These are phyloP conservation scores for Scomberomorus guttatus DNA, from an alignment of 2,797 vertebrate genomes.

Conservation along the genomic window DNA sequence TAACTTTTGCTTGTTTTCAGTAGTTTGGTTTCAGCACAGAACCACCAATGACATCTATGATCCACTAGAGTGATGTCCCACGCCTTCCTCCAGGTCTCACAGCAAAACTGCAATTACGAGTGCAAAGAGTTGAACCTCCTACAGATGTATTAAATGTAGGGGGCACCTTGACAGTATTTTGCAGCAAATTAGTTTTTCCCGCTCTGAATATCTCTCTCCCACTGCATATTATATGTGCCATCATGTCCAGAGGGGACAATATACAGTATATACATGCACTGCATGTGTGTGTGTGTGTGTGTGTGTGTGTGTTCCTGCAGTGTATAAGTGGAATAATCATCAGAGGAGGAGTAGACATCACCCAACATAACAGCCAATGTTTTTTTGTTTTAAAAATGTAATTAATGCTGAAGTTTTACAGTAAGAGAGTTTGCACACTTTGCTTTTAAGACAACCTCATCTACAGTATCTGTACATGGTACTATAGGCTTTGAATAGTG, in stretches of 20 bases:
- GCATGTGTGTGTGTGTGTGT: neutral
- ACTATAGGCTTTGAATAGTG: neutral
- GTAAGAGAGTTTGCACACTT: neutral
- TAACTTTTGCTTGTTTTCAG: neutral
- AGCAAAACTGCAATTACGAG: too few relatives aligned
- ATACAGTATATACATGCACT: neutral
- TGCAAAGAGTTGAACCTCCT: neutral
- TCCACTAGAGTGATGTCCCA: neutral
- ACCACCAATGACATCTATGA: neutral
- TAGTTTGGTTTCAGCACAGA: neutral
- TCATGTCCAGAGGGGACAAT: neutral
- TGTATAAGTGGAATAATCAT: slow-evolving; percentile 7
- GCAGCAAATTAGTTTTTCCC: neutral
- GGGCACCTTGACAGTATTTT: slow-evolving; percentile 1
- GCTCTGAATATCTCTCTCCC: neutral
- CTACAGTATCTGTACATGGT: neutral
- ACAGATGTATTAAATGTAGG: neutral
- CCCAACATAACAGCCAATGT: slow-evolving; percentile 1
- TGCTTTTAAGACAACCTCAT: neutral
- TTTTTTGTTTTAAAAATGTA: neutral
- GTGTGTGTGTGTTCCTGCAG: neutral
- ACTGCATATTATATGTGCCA: neutral
- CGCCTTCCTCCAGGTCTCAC: too few relatives aligned
- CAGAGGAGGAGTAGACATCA: neutral
- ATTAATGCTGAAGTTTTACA: neutral